Conservation (phyloP, 1,140 invertebrate genomes). For the Drosophila kanapiae region DNA sequence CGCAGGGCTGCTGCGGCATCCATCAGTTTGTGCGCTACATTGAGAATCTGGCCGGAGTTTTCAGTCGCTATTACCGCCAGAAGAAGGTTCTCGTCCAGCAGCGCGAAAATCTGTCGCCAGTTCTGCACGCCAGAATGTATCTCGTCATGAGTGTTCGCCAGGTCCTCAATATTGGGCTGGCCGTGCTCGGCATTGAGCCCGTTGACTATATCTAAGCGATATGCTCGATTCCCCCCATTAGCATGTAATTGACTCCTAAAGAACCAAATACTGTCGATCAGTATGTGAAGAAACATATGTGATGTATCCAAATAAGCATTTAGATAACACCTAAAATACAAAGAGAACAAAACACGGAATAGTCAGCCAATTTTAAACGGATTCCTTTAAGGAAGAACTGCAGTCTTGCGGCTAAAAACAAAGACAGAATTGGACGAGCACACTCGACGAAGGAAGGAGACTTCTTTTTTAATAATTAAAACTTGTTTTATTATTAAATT, state of each 20-base stretch:
- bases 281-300: slow-evolving; percentile 7
- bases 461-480: too few relatives aligned
- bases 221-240: background rate
- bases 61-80: slow-evolving; percentile 90
- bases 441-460: too few relatives aligned
- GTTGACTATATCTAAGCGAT: slow-evolving; percentile 84
- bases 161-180: slow-evolving; percentile 88
- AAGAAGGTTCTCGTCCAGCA: slow-evolving; percentile 87
- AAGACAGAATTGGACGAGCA: too few relatives aligned
- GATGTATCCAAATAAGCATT: slow-evolving; percentile 6
- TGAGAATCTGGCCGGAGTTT: slow-evolving; percentile 87
- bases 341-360: background rate
- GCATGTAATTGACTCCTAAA: background rate
- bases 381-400: background rate
- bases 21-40: slow-evolving; percentile 89
- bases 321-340: background rate
- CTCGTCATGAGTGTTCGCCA: slow-evolving; percentile 88
- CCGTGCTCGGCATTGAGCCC: slow-evolving; percentile 88
- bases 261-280: slow-evolving; percentile 10
- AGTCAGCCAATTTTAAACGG: background rate
- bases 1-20: slow-evolving; percentile 86
- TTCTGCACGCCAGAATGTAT: slow-evolving; percentile 89
- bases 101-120: slow-evolving; percentile 88
- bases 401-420: background rate
- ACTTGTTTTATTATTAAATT: too few relatives aligned